A percentile compares a stretch with the other conserved stretches of the same genome.
These are phyloP conservation scores for Sminthurides aquaticus DNA, from an alignment of 2,888 invertebrate species.

Conservation along the genomic window DNA sequence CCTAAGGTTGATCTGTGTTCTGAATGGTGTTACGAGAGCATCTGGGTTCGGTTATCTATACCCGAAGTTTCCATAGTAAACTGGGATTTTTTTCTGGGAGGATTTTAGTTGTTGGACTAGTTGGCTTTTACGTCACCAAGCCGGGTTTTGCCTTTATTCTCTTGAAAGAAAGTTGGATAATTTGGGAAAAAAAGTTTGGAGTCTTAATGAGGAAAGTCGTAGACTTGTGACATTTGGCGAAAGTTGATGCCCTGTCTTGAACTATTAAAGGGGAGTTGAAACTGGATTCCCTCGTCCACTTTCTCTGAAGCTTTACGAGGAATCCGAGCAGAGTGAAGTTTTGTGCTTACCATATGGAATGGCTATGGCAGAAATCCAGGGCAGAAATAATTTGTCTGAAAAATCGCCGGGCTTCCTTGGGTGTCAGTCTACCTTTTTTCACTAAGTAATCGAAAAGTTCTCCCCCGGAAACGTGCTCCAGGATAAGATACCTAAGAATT, in stretches of 20 bases:
- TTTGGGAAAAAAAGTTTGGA: neutral
- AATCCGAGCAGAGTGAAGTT: conserved; percentile 3
- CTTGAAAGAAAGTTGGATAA: neutral
- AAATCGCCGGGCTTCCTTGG: conserved; percentile 93
- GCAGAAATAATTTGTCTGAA: conserved; percentile 99
- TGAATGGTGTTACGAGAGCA: no score
- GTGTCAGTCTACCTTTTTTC: conserved; percentile 93
- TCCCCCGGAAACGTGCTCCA: conserved; percentile 98
- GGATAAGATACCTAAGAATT: conserved; percentile 73
- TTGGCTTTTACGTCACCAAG: neutral
- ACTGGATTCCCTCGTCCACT: neutral
- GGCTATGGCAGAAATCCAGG: conserved; percentile 97
- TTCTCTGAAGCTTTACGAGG: neutral
- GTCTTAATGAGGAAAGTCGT: neutral
- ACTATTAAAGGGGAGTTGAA: neutral
- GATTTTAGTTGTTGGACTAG: no score
- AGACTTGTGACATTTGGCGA: neutral
- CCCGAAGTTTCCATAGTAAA: no score
- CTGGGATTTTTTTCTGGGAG: no score
- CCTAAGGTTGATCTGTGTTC: no score
- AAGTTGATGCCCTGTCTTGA: neutral
- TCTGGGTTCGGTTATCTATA: no score
- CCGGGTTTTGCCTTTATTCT: neutral
- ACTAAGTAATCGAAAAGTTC: conserved; percentile 98
- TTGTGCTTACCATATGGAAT: conserved; percentile 93